Evolutionary conservation across 37 sponge, comb jelly and placozoan species (phyloP).

Genomic region (Haliclona indistincta): DNA sequence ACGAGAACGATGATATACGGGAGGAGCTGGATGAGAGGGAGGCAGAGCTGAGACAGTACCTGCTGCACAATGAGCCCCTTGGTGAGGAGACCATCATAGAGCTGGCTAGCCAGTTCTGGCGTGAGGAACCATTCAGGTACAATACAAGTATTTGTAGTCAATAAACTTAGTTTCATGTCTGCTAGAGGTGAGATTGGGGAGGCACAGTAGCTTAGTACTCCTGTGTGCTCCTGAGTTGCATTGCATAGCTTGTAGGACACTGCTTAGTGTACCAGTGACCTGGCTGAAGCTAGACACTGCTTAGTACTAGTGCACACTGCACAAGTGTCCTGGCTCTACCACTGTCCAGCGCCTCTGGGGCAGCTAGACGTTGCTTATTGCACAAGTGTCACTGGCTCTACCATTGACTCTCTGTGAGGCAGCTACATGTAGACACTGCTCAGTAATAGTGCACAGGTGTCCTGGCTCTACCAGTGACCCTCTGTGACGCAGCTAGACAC

Average conservation of each 20-base stretch:
- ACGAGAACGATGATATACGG: constrained; percentile 55
- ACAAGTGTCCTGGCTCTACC: too few species aligned
- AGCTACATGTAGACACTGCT: background rate
- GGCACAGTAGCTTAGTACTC: too few species aligned
- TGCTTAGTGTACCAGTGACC: too few species aligned
- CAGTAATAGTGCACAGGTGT: background rate
- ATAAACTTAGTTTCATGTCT: background rate
- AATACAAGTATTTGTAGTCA: background rate
- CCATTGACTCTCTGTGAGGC: background rate
- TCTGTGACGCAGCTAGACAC: too few species aligned
- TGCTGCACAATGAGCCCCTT: constrained; percentile 73
- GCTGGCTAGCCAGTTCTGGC: constrained; percentile 70
- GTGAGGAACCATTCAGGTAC: constrained; percentile 88
- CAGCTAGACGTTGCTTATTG: too few species aligned
- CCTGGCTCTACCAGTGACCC: too few species aligned
- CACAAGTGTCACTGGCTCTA: background rate
- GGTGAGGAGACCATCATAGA: constrained; percentile 72
- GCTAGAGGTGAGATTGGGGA: too few species aligned
- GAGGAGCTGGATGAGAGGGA: constrained; percentile 73
- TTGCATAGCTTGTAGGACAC: too few species aligned
- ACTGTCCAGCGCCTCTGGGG: too few species aligned
- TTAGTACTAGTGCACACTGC: too few species aligned
- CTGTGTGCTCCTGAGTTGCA: too few species aligned
- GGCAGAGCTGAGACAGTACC: constrained; percentile 55
- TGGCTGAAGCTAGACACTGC: too few species aligned